A percentile compares a stretch with the other conserved stretches of the same genome.
These are phyloP conservation scores for Epirrita christyi DNA, from an alignment of 2,888 invertebrate species.

Conservation along the genomic window DNA sequence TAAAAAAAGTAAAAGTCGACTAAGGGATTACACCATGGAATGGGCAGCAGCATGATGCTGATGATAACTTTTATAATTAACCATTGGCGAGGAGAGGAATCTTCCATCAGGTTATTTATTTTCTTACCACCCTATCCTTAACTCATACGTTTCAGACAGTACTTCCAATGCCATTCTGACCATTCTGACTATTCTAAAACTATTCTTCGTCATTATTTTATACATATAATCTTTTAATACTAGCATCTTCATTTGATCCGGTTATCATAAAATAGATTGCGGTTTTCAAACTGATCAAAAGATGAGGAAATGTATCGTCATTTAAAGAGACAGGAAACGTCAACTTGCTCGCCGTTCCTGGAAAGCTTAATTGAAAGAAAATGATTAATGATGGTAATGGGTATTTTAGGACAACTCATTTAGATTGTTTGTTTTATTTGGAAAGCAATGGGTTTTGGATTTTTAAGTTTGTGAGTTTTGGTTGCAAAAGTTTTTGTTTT, in stretches of 20 bases:
- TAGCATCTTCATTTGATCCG: background rate
- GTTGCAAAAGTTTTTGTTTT: too few species aligned
- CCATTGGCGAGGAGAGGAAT: too few species aligned
- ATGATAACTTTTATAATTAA: too few species aligned
- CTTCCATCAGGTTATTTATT: too few species aligned
- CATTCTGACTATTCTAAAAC: background rate
- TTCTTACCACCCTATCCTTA: too few species aligned
- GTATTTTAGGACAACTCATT: background rate
- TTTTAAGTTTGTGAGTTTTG: too few species aligned
- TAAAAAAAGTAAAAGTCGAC: too few species aligned
- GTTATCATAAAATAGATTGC: conserved; percentile 2
- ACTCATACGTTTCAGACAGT: too few species aligned
- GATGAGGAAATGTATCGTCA: conserved; percentile 6
- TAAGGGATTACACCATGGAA: too few species aligned
- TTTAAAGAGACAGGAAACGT: background rate
- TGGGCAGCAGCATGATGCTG: too few species aligned
- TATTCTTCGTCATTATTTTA: background rate
- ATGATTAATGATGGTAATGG: conserved; percentile 24
- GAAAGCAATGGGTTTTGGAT: too few species aligned
- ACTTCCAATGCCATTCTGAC: too few species aligned
- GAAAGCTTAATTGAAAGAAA: conserved; percentile 26
- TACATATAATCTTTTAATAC: background rate
- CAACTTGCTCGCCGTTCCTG: background rate
- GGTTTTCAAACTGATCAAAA: conserved; percentile 9
- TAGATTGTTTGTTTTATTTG: background rate